phyloP scores from a whole-genome alignment of 1,140 invertebrate genomes.

The Trichonephila clavipes region DNA sequence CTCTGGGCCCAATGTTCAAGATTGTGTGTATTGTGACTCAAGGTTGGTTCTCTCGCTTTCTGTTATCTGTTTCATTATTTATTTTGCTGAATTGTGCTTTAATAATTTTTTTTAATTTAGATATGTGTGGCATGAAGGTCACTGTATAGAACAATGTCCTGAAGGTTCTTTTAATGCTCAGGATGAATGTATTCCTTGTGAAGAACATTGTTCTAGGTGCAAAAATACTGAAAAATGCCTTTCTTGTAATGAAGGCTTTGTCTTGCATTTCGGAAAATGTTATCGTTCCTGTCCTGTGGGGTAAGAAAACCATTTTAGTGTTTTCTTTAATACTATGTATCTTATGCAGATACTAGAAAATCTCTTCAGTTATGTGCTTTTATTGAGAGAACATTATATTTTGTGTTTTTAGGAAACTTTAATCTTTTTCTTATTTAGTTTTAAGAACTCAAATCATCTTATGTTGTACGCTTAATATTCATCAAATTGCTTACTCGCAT shows the following conservation, averaged over 20 bases:
- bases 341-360: too few relatives aligned
- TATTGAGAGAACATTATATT: too few relatives aligned
- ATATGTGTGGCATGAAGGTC: constrained; percentile 83
- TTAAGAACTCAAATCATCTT: too few relatives aligned
- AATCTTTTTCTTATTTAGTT: too few relatives aligned
- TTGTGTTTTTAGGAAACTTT: too few relatives aligned
- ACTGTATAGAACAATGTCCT: constrained; percentile 91
- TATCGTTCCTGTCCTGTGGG: constrained; percentile 45
- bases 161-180: constrained; percentile 82
- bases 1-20: constrained; percentile 25
- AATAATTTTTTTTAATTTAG: not conserved
- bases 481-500: too few relatives aligned
- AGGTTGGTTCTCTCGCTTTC: not conserved
- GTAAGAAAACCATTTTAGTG: constrained; percentile 17
- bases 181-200: constrained; percentile 32
- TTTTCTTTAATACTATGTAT: too few relatives aligned
- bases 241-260: constrained; percentile 23
- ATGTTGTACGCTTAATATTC: too few relatives aligned
- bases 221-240: constrained; percentile 36
- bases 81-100: not conserved
- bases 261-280: constrained; percentile 51
- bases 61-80: not conserved
- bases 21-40: constrained; percentile 52
- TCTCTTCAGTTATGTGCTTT: too few relatives aligned
- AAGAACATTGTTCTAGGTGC: constrained; percentile 58